Conservation (phyloP, 2,888 invertebrate species). For the Caenorhabditis becei region DNA sequence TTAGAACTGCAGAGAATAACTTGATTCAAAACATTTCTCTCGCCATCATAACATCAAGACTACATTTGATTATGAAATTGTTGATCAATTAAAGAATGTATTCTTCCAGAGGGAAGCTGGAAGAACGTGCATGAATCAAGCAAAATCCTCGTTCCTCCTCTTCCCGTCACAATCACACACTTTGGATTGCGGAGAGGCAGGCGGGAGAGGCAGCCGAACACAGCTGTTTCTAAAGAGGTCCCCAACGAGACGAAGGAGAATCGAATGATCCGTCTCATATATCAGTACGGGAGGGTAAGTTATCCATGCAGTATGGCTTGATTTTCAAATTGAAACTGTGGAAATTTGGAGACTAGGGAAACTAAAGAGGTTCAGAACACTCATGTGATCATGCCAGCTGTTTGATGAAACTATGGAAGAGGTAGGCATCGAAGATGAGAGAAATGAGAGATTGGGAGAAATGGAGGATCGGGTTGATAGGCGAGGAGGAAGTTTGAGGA, state of each 20-base stretch:
- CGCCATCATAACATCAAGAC: too few species aligned
- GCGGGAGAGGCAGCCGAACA: conserved; percentile 27
- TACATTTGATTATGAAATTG: too few species aligned
- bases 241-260: conserved; percentile 17
- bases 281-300: conserved; percentile 8
- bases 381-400: background rate
- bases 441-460: conserved; percentile 4
- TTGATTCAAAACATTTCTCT: too few species aligned
- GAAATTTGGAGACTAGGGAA: background rate
- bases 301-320: conserved; percentile 4
- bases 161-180: conserved; percentile 28
- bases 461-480: background rate
- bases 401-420: conserved; percentile 1
- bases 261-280: conserved; percentile 38
- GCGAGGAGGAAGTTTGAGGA: background rate
- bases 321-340: background rate
- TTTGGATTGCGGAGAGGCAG: conserved; percentile 17
- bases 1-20: too few species aligned
- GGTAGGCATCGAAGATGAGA: conserved; percentile 18
- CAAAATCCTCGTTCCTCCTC: conserved; percentile 28
- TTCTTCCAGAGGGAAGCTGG: background rate
- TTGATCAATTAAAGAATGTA: background rate
- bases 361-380: background rate
- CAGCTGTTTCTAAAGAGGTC: conserved; percentile 50
- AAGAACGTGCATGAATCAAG: conserved; percentile 1